Evolutionary conservation across 2,113 vertebrate species (phyloP), one percentile per base, ranked within the genome.

Genomic region (Gambusia affinis): DNA sequence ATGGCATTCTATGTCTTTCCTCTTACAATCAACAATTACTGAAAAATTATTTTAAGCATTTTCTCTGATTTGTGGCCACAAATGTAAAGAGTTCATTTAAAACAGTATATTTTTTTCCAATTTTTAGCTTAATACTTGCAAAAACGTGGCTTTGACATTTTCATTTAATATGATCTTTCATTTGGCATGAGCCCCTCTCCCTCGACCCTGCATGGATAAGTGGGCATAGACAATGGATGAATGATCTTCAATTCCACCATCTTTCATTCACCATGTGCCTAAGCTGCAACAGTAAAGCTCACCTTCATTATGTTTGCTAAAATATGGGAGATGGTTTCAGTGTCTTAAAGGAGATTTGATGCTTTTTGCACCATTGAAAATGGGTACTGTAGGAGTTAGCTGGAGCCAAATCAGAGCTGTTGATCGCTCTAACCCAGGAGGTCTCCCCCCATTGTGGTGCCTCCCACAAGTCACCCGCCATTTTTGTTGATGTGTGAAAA

Each of bases 401-500:
- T 80, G 76, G 76, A 69, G 39, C 83, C 67, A 80, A 88, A 78
- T 91, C 79, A 88, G 84, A 88, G 83, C 75, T 1, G 67, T 4
- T 70, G 80, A 82, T 85, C 51, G 6, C 73, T 85, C 73, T 83
- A 81, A 80, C 76, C 75, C 68, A 71, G 74, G 86, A 67, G 51
- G n/a, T 72, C 75, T 28, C 35, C 63, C 75, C 80, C 85, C 69
- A 73, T 84, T 60, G 60, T 82, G 70, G 74, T 68, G 79, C 91
- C 87, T 91, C 92, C 90, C 88, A 91, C 92, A 86, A 82, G 73
- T 90, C 88, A 80, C 72, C 73, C 83, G 79, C 79, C 75, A 78
- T 88, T 92, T 92, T 85, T 91, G 78, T 88, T 80, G 89, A 84
- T 88, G 87, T 92, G 90, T 89, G 88, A 87, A 90, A 88, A 88